These are phyloP conservation scores for Spongia lamella DNA, from an alignment of 37 sponge, comb jelly and placozoan genomes.

Conservation along the genomic window DNA sequence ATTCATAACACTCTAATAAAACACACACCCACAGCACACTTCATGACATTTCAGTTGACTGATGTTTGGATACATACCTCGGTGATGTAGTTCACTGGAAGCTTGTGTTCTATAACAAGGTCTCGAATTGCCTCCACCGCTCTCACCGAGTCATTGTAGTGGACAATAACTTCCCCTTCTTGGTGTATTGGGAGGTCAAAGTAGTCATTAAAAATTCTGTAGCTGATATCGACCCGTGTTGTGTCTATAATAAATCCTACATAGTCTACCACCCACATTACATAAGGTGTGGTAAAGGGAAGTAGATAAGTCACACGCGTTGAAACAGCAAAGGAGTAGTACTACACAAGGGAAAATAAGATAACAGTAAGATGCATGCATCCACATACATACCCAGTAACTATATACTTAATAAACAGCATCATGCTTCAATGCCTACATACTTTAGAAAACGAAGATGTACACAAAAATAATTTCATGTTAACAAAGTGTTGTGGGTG, in stretches of 20 bases:
- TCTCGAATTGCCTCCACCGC: constrained; percentile 21
- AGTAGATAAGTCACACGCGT: constrained; percentile 44
- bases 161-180: constrained; percentile 54
- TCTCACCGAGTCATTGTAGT: constrained; percentile 24
- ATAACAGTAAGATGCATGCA: neutral
- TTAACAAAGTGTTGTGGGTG: too few relatives aligned
- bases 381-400: neutral
- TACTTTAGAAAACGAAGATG: too few relatives aligned
- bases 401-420: too few relatives aligned
- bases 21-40: too few relatives aligned
- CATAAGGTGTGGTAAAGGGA: constrained; percentile 21
- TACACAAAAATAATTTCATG: too few relatives aligned
- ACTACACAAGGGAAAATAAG: constrained; percentile 25
- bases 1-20: too few relatives aligned
- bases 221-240: constrained; percentile 43
- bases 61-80: constrained; percentile 21
- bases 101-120: constrained; percentile 14
- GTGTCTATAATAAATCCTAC: constrained; percentile 16
- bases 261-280: constrained; percentile 36
- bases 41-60: neutral
- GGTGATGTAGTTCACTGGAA: constrained; percentile 64
- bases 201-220: constrained; percentile 50
- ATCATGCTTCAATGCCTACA: too few relatives aligned
- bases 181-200: constrained; percentile 59
- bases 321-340: constrained; percentile 57